Evolutionary conservation across 1,140 invertebrate species (phyloP).

Genomic region (Phortica variegata): DNA sequence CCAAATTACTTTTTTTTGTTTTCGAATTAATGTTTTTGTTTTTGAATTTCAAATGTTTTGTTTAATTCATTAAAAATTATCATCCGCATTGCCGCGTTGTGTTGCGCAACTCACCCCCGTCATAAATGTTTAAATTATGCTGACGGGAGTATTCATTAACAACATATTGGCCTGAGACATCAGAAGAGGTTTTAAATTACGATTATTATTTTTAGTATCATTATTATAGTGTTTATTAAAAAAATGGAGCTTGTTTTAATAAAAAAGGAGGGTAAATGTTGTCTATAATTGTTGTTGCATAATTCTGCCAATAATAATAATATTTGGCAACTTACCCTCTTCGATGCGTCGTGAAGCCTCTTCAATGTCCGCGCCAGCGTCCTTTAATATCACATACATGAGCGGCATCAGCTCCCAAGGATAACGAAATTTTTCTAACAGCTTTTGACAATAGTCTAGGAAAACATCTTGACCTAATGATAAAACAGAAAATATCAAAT

Average conservation of each 20-base stretch:
- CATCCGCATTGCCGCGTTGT: slow-evolving; percentile 73
- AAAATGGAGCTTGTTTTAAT: too few relatives aligned
- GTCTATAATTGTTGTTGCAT: neutral
- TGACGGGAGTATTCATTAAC: slow-evolving; percentile 70
- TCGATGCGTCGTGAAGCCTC: slow-evolving; percentile 69
- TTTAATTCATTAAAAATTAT: slow-evolving; percentile 55
- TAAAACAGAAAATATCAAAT: slow-evolving; percentile 26
- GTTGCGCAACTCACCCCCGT: slow-evolving; percentile 67
- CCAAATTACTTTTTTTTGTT: slow-evolving; percentile 2
- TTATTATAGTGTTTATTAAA: too few relatives aligned
- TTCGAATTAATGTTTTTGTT: neutral
- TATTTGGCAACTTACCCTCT: slow-evolving; percentile 63
- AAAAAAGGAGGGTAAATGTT: too few relatives aligned
- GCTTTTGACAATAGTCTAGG: slow-evolving; percentile 68
- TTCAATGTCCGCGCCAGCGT: slow-evolving; percentile 67
- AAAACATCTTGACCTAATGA: slow-evolving; percentile 64
- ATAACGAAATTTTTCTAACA: slow-evolving; percentile 71
- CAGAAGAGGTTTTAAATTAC: slow-evolving; percentile 29
- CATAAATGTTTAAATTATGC: slow-evolving; percentile 70
- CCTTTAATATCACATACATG: slow-evolving; percentile 71
- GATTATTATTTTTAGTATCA: too few relatives aligned
- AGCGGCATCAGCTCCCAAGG: slow-evolving; percentile 72
- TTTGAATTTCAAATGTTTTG: slow-evolving; percentile 14
- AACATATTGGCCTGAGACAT: slow-evolving; percentile 57
- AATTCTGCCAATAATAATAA: neutral